Base-by-base conservation (phyloP, 1,140 invertebrate genomes). In the Drosophila fuyamai region DNA sequence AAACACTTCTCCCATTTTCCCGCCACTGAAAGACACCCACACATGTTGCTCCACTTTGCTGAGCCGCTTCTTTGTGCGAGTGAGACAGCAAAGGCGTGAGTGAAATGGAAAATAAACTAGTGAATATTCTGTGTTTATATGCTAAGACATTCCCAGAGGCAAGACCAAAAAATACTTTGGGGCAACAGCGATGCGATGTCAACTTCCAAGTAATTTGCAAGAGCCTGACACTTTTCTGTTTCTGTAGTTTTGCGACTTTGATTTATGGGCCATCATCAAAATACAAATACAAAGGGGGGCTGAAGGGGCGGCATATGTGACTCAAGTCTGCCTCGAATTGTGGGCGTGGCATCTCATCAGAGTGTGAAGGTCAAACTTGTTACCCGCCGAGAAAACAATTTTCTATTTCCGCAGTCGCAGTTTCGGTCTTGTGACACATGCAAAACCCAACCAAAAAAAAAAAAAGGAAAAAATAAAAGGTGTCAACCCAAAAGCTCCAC, bases 191-290 rank as follows among this genome's bases (percentile, higher is more conserved):
- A 23, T 48, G 57, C 50, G 38, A 77, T 77, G 74, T 76, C 73
- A 76, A 76, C 79, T 86, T 86, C 83, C 83, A 88, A 86, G 83
- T 86, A 86, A 88, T 86, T 86, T 86, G 83, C 83, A 86, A 86
- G 75, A 83, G 83, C 81, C 83, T 77, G 76, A 83, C 82, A 88
- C 84, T 89, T 86, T 76, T 43, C 63, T 41, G 53, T 71, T 79
- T 70, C 79, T 88, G 83, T 86, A 86, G 83, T 86, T 86, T 70
- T 77, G 83, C 72, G 79, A 76, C 83, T 79, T 88, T 86, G 83
- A 86, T 86, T 86, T 86, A 86, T 86, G 54, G 66, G 14, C 12
- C 55, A 53, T 73, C 58, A 44, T 65, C 71, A 68, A 74, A 44
- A 75, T 38, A 63, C 73, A 54, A 65, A 75, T 41, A 35, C 61